These are phyloP conservation scores for Spermophilus dauricus DNA, from an alignment of 2,113 vertebrate species.

Conservation along the genomic window DNA sequence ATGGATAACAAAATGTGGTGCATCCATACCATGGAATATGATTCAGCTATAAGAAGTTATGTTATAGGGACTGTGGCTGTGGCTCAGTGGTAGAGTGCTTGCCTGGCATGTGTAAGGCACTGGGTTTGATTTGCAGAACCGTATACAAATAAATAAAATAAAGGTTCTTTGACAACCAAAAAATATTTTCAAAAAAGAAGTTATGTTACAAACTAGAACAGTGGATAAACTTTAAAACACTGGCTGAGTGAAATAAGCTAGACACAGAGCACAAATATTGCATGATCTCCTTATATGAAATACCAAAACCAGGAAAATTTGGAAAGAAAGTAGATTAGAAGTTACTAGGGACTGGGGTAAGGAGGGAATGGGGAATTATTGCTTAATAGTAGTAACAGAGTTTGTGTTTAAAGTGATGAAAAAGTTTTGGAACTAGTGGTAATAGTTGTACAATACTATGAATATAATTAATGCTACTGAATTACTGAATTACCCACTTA, in stretches of 20 bases:
- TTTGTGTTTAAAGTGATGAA: constrained; percentile 17
- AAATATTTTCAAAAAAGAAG: no score
- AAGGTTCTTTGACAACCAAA: no score
- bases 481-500: constrained; percentile 28
- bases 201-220: neutral
- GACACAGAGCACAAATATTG: neutral
- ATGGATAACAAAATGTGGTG: neutral
- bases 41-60: neutral
- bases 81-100: no score
- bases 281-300: neutral
- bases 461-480: neutral
- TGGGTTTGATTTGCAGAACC: no score
- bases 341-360: neutral
- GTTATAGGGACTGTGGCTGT: no score
- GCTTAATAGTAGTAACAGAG: neutral
- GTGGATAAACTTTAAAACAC: neutral
- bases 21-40: neutral
- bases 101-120: no score
- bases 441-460: neutral
- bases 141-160: no score
- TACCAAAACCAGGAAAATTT: neutral
- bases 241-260: neutral
- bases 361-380: neutral
- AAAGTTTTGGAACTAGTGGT: constrained; percentile 25
- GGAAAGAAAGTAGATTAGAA: neutral